phyloP scores from a whole-genome alignment of 2,888 invertebrate genomes.

The Glaucopsyche alexis region DNA sequence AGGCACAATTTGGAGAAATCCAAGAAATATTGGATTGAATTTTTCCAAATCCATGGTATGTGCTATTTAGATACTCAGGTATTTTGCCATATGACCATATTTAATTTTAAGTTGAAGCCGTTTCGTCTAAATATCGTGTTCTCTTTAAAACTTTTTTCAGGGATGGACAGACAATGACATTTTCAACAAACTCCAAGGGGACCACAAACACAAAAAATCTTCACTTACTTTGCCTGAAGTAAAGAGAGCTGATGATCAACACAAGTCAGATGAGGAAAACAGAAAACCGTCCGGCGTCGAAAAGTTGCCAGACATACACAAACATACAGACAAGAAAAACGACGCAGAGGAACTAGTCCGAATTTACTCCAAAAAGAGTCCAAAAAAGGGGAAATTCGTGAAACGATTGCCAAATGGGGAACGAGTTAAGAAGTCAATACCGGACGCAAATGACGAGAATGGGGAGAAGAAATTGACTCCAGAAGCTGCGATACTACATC shows the following conservation, averaged over 20 bases:
- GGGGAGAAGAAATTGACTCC: conserved; percentile 57
- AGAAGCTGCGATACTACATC: conserved; percentile 60
- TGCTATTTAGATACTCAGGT: no score
- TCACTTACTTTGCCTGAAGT: conserved; percentile 75
- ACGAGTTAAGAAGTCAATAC: conserved; percentile 50
- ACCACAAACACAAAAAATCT: conserved; percentile 58
- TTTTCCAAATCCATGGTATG: conserved; percentile 89
- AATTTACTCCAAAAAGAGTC: conserved; percentile 45
- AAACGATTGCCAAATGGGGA: conserved; percentile 63
- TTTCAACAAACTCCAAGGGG: conserved; percentile 61
- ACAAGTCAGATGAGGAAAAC: conserved; percentile 56
- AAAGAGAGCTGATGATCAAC: conserved; percentile 71
- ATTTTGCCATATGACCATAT: no score
- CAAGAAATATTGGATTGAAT: conserved; percentile 84
- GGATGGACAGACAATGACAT: conserved; percentile 73
- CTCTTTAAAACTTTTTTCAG: conserved; percentile 45
- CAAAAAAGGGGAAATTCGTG: conserved; percentile 58
- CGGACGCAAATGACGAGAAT: conserved; percentile 48
- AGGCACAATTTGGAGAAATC: conserved; percentile 87
- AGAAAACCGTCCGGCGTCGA: conserved; percentile 48
- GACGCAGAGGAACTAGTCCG: conserved; percentile 34
- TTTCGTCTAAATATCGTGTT: background rate
- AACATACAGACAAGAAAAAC: conserved; percentile 41
- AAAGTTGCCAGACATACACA: conserved; percentile 61
- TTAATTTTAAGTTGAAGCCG: no score